Base-by-base conservation (phyloP, 2,797 vertebrate genomes). In the Rhinichthys osculus region DNA sequence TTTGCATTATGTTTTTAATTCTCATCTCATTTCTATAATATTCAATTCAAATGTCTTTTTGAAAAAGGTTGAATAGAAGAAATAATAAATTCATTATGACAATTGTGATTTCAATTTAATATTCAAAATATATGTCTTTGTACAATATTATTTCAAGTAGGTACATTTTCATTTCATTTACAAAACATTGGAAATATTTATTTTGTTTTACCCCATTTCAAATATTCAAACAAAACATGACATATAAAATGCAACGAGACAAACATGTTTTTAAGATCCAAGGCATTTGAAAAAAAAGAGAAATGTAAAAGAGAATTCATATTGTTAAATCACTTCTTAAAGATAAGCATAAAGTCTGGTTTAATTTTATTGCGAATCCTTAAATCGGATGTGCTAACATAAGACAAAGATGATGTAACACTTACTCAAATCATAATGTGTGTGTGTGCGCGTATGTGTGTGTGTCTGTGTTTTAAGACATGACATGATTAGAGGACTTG, bases 41-140 rank as follows among this genome's bases (percentile, higher is more conserved):
- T 33, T 13, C 0, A 13, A 47, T 47, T 13, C 4, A 54, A 23
- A 59, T 59, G 9, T 7, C 8, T 11, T 23, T 23, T 35, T 50
- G 10, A 50, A 66, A 79, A 44, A 62, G 14, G n/a, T 19, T 4
- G 7, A 67, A 16, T 50, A 17, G 27, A 7, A 80, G 62, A 66
- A 50, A 27, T 42, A 80, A 67, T 33, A 33, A 1, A 33, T 67
- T 50, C 4, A 5, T 42, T 67, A 76, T 47, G n/a, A 81, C 85
- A 85, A 86, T 52, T 47, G 81, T 80, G 72, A 72, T 67, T 88
- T 82, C 3, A 64, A 84, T 89, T 87, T 84, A 90, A 88, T 87
- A 86, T 88, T 86, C 85, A 82, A 88, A 88, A 90, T 87, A 88
- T 79, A 86, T 40, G 57, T 82, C 73, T 87, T 83, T 84, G 72